A percentile compares a stretch with the other conserved stretches of the same genome.
These are phyloP conservation scores for Euura lappo DNA, from an alignment of 1,140 invertebrate species.

Conservation along the genomic window DNA sequence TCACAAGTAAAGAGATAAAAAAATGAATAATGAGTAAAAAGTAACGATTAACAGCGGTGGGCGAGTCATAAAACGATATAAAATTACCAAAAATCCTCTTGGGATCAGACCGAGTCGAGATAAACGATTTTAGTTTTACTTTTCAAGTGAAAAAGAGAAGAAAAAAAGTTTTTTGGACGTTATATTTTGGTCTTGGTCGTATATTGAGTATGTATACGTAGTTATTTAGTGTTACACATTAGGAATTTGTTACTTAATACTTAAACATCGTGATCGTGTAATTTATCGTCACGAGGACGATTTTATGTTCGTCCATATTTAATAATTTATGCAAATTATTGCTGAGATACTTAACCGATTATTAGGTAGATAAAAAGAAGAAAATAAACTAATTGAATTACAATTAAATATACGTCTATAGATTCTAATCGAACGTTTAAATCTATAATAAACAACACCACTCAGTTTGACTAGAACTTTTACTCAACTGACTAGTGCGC, in stretches of 20 bases:
- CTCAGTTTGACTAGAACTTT: background rate
- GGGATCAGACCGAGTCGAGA: no score
- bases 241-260: background rate
- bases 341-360: background rate
- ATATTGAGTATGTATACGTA: background rate
- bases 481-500: background rate
- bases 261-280: background rate
- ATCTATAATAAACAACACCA: background rate
- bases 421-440: background rate
- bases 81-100: no score
- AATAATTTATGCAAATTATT: background rate
- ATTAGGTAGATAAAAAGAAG: background rate
- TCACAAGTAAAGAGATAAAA: no score
- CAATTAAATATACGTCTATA: no score
- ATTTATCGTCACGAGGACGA: background rate
- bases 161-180: background rate
- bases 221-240: background rate
- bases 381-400: background rate
- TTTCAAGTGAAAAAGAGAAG: background rate
- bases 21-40: no score
- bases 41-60: no score
- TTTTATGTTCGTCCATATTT: background rate
- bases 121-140: no score
- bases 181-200: slow-evolving; percentile 1
- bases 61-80: no score